Percentiles rank a stretch among this genome's conserved stretches.
phyloP scores from a whole-genome alignment of 37 sponge, comb jelly and placozoan genomes.

The Oscarella lobularis region DNA sequence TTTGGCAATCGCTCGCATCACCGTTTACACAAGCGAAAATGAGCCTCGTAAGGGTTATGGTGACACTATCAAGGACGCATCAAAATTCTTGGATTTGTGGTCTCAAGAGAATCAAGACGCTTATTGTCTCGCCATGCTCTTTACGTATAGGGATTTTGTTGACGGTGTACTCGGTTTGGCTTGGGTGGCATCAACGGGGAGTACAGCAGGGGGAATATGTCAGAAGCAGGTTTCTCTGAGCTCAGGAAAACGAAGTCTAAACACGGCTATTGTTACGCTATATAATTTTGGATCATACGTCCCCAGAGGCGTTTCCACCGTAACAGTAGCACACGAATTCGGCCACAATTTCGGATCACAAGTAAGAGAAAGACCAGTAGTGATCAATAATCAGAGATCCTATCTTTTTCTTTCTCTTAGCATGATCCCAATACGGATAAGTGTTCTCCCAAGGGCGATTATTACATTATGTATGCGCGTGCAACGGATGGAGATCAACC shows the following conservation, averaged over 20 bases:
- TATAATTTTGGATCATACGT: conserved; percentile 42
- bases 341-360: conserved; percentile 63
- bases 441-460: not conserved
- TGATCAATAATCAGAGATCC: not conserved
- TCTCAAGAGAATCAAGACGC: conserved; percentile 21
- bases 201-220: conserved; percentile 62
- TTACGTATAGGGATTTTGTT: conserved; percentile 40
- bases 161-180: conserved; percentile 54
- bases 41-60: not conserved
- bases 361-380: not conserved
- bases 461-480: not conserved
- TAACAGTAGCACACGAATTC: conserved; percentile 56
- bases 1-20: not conserved
- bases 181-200: conserved; percentile 57
- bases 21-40: not conserved
- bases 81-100: conserved; percentile 2
- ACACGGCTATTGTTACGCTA: conserved; percentile 43
- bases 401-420: not conserved
- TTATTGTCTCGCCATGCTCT: conserved; percentile 44
- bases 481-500: conserved; percentile 1
- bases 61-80: not conserved
- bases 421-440: not conserved
- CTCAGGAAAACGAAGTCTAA: conserved; percentile 23
- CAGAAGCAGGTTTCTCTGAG: conserved; percentile 20
- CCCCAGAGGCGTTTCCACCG: conserved; percentile 15